Base-by-base conservation (phyloP, 1,140 invertebrate genomes). In the Drosophila asahinai region DNA sequence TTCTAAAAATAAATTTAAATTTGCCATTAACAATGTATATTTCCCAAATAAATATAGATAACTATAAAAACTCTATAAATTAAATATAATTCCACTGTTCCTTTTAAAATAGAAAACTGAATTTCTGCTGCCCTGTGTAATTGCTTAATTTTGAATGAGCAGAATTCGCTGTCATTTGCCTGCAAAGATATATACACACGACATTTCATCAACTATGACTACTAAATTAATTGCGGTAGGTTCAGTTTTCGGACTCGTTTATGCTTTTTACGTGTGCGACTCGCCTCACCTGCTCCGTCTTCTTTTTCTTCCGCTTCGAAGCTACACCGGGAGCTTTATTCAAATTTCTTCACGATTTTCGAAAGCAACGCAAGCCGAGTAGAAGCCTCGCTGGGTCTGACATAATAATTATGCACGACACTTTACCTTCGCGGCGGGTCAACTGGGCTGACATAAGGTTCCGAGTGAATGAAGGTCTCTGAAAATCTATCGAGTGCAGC, bases 381-480 rank as follows among this genome's bases (percentile, higher is more conserved):
- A 75, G 61, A 75, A 79, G 70, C 71, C 40, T n/a, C 45, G 52
- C n/a, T 58, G 27, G 54, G 58, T 84, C 84, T 89, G 84, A 90
- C 84, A 89, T 89, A 89, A 89, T 89, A 90, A 89, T 84, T 89
- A 90, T 89, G 78, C 81, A 84, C 81, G 74, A 84, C 66, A 81
- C 65, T 81, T 71, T 84, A 79, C 73, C 81, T 75, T 76, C 77
- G 64, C 84, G 81, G 66, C 72, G 66, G 80, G 59, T 79, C 70
- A 78, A 57, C 47, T 65, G 66, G 60, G 54, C 47, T 89, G 84
- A 89, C 75, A 90, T 89, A 89, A 89, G 79, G 52, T 72, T 49
- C 38, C 55, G 52, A 61, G 30, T 42, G 61, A 73, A 19, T 49
- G 57, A 66, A 54, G 63, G 61, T 64, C 25, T 62, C 19, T 54